A percentile compares a stretch with the other conserved stretches of the same genome.
Evolutionary conservation across 2,888 invertebrate species (phyloP).

Genomic region (Sarcophaga variegata): DNA sequence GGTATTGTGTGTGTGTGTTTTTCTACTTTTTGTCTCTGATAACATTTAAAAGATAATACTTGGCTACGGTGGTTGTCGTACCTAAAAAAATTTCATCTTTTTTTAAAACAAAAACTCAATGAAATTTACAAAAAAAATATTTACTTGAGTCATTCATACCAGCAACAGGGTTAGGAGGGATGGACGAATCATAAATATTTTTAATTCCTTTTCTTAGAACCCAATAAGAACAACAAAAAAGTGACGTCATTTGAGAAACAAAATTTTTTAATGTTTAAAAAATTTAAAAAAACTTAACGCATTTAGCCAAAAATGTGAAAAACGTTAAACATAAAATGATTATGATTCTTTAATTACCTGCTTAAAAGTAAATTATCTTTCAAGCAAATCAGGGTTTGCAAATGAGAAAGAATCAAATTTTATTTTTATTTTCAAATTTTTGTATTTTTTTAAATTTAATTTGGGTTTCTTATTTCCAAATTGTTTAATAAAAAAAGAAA

Average conservation of each 20-base stretch:
- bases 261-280: too few relatives aligned
- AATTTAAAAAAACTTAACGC: too few relatives aligned
- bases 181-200: too few relatives aligned
- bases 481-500: too few relatives aligned
- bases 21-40: not conserved
- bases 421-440: not conserved
- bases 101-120: not conserved
- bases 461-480: not conserved
- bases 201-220: too few relatives aligned
- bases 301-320: too few relatives aligned
- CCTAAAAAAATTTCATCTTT: slow-evolving; percentile 9
- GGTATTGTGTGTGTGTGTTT: not conserved
- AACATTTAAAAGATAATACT: too few relatives aligned
- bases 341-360: slow-evolving; percentile 41
- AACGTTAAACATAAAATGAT: not conserved
- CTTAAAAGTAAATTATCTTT: slow-evolving; percentile 34
- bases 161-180: too few relatives aligned
- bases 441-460: not conserved
- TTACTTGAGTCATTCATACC: too few relatives aligned
- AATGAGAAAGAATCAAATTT: not conserved
- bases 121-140: not conserved
- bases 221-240: too few relatives aligned
- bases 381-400: not conserved
- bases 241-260: too few relatives aligned
- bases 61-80: not conserved